Evolutionary conservation across 2,797 vertebrate genomes (phyloP).

Genomic region (Lutjanus argentimaculatus): DNA sequence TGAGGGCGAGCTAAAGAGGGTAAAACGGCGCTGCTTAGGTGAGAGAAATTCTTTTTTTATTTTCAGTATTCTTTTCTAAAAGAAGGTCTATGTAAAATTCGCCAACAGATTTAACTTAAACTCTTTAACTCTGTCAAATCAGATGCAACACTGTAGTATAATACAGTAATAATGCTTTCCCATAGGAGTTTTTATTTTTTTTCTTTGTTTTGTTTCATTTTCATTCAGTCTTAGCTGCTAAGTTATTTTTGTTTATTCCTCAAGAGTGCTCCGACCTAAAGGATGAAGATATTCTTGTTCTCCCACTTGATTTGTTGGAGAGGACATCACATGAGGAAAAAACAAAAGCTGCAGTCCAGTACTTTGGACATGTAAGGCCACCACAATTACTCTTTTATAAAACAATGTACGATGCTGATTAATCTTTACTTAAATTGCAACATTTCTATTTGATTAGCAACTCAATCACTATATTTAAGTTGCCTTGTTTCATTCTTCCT

Average conservation of each 20-base stretch:
- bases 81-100: neutral
- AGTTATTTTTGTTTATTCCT: conserved; percentile 19
- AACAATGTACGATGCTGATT: neutral
- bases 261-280: conserved; percentile 88
- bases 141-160: neutral
- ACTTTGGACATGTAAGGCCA: conserved; percentile 91
- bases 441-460: conserved; percentile 10
- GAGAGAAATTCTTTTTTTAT: conserved; percentile 42
- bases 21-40: conserved; percentile 92
- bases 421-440: neutral
- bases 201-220: neutral
- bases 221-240: neutral
- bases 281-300: conserved; percentile 91
- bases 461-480: neutral
- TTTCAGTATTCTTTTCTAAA: neutral
- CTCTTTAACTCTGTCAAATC: neutral
- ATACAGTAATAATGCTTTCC: neutral
- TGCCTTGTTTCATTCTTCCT: neutral
- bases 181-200: no score
- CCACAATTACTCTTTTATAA: conserved; percentile 24
- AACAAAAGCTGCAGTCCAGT: conserved; percentile 85
- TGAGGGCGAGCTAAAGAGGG: conserved; percentile 89
- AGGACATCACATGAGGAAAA: conserved; percentile 88
- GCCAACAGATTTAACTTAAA: neutral
- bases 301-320: conserved; percentile 93